These are phyloP conservation scores for Clinocottus analis DNA, from an alignment of 2,113 vertebrate genomes.

Conservation along the genomic window DNA sequence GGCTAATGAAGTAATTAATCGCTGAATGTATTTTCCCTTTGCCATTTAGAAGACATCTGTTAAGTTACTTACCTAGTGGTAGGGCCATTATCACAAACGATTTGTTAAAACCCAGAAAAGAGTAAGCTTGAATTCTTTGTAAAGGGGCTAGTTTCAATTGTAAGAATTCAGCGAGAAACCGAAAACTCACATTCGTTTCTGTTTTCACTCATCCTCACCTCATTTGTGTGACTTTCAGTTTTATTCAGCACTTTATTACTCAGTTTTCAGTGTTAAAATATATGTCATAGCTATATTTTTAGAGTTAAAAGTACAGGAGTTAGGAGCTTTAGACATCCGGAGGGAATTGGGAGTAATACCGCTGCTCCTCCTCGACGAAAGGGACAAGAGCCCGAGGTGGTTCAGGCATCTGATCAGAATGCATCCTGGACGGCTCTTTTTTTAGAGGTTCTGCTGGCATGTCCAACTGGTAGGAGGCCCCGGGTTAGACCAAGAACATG, in stretches of 20 bases:
- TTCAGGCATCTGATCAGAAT: not conserved
- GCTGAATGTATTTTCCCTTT: constrained; percentile 43
- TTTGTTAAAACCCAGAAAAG: not conserved
- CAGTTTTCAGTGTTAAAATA: not conserved
- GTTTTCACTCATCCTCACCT: not conserved
- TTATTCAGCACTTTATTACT: not conserved
- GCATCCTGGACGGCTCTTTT: not conserved
- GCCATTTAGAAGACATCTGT: constrained; percentile 38
- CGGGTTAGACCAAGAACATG: not conserved
- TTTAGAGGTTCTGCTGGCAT: not conserved
- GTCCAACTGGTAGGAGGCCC: not conserved
- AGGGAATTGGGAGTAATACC: not conserved
- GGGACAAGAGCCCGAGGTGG: not conserved
- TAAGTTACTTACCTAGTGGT: constrained; percentile 43
- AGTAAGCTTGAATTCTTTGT: not conserved
- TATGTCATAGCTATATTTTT: not conserved
- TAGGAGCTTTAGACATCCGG: not conserved
- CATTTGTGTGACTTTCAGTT: not conserved
- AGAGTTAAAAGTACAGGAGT: not conserved
- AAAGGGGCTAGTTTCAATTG: not conserved
- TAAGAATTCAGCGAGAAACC: not conserved
- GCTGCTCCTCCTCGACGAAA: not conserved
- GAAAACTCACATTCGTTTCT: not conserved
- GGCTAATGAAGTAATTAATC: constrained; percentile 57
- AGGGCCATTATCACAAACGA: constrained; percentile 14